phyloP scores from a whole-genome alignment of 1,140 invertebrate species.

The Micrasema minimum region DNA sequence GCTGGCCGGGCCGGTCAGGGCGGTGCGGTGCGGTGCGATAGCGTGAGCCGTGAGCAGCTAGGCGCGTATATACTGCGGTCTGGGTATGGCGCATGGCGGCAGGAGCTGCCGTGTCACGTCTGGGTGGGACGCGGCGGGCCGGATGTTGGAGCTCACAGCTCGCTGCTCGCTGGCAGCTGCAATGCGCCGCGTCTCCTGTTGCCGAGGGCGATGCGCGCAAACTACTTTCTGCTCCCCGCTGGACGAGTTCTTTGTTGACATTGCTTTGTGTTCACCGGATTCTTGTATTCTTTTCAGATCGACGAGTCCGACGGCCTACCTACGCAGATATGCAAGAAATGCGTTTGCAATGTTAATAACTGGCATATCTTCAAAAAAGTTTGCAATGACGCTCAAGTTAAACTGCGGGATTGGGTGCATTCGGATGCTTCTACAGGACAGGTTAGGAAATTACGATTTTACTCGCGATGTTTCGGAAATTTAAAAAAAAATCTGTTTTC shows the following conservation, averaged over 20 bases:
- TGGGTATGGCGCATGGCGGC: slow-evolving; percentile 1
- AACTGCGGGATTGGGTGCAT: slow-evolving; percentile 65
- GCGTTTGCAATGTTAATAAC: slow-evolving; percentile 67
- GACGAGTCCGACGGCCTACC: slow-evolving; percentile 67
- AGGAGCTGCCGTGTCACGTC: background rate
- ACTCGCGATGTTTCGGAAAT: too few relatives aligned
- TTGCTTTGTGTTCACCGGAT: slow-evolving; percentile 33
- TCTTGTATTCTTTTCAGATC: slow-evolving; percentile 63
- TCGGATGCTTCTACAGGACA: slow-evolving; percentile 65
- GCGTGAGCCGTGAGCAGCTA: slow-evolving; percentile 16
- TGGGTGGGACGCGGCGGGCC: slow-evolving; percentile 3
- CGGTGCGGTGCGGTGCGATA: too few relatives aligned
- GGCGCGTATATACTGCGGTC: slow-evolving; percentile 10
- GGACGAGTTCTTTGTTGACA: slow-evolving; percentile 22
- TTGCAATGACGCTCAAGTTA: slow-evolving; percentile 68
- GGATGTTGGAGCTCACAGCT: background rate
- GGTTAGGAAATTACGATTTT: slow-evolving; percentile 52
- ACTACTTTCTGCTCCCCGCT: slow-evolving; percentile 7
- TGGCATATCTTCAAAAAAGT: slow-evolving; percentile 68
- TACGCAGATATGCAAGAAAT: slow-evolving; percentile 68
- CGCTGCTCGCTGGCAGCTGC: slow-evolving; percentile 10
- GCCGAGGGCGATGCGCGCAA: slow-evolving; percentile 1
- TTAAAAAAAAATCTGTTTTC: too few relatives aligned
- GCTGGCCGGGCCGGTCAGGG: slow-evolving; percentile 50
- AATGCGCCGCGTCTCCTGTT: background rate